phyloP scores from a whole-genome alignment of 2,113 vertebrate species.

The Bungarus multicinctus region DNA sequence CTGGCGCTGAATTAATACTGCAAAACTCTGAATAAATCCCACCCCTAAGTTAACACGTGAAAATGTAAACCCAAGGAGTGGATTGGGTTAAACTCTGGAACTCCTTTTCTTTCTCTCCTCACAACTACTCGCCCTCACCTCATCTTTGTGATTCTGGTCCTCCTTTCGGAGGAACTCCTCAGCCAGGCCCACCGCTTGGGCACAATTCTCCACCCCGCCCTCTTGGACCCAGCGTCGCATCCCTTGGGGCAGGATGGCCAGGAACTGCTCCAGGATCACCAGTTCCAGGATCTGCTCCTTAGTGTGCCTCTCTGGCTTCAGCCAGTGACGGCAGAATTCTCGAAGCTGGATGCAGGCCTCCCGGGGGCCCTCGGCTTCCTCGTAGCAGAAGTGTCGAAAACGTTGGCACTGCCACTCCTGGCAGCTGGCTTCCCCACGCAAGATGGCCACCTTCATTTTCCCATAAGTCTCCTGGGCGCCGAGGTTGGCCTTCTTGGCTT shows the following conservation, averaged over 20 bases:
- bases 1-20: too few species aligned
- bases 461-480: not conserved
- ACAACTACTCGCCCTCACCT: not conserved
- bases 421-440: not conserved
- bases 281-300: not conserved
- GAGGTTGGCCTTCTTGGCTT: not conserved
- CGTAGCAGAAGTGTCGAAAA: not conserved
- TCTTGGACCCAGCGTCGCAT: not conserved
- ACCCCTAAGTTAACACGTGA: too few species aligned
- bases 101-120: too few species aligned
- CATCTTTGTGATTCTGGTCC: not conserved
- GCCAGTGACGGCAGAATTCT: not conserved
- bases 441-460: conserved; percentile 3
- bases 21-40: too few species aligned
- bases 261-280: not conserved
- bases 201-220: not conserved
- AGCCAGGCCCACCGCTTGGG: not conserved
- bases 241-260: not conserved
- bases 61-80: too few species aligned
- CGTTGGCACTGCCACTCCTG: not conserved
- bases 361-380: not conserved
- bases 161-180: conserved; percentile 1
- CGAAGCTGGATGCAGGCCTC: not conserved
- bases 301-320: not conserved
- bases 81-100: too few species aligned